Conservation (phyloP, 2,113 vertebrate species). For the Syrrhaptes paradoxus region DNA sequence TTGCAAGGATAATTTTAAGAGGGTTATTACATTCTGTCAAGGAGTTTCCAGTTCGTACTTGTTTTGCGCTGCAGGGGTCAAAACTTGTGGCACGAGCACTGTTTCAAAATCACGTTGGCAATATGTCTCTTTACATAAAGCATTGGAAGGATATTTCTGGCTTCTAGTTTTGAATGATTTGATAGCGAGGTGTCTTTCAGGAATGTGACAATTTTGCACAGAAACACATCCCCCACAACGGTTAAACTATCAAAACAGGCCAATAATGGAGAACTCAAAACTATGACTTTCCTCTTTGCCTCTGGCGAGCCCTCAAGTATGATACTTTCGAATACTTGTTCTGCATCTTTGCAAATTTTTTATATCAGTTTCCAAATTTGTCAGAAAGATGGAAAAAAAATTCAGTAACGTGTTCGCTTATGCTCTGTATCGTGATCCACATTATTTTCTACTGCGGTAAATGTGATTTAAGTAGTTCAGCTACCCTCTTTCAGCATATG, state of each 20-base stretch:
- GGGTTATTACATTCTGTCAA: background rate
- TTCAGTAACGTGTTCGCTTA: background rate
- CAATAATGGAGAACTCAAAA: conserved; percentile 17
- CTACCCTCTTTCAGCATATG: background rate
- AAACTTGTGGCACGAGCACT: background rate
- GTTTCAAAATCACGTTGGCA: background rate
- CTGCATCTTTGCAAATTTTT: conserved; percentile 17
- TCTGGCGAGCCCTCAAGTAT: conserved; percentile 46
- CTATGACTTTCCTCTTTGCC: conserved; percentile 29
- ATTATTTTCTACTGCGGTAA: background rate
- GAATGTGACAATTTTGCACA: background rate
- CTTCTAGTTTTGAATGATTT: background rate
- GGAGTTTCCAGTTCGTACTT: background rate
- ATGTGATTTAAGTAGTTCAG: background rate
- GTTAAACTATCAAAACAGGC: conserved; percentile 34
- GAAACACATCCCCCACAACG: conserved; percentile 17
- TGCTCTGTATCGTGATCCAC: background rate
- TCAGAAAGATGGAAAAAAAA: background rate
- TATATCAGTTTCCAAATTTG: background rate
- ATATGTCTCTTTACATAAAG: background rate
- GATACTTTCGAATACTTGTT: conserved; percentile 13
- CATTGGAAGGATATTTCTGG: background rate
- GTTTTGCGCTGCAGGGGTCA: background rate
- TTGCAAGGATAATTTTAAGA: background rate
- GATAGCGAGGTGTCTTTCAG: background rate